Conservation (phyloP, 1,140 invertebrate genomes). For the Drosophila santomea region DNA sequence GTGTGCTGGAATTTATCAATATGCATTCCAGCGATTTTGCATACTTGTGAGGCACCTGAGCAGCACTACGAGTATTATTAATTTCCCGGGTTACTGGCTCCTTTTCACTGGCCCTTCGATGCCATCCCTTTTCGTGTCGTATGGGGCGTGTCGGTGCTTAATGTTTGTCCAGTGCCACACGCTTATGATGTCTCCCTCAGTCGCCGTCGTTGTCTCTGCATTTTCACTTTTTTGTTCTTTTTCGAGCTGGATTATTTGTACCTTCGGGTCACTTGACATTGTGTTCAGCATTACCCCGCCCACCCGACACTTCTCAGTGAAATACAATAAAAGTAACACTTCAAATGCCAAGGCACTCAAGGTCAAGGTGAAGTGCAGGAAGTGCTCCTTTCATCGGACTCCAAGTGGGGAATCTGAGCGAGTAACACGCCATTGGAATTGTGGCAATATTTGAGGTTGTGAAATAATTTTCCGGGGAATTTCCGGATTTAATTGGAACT, state of each 20-base stretch:
- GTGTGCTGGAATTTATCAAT: constrained; percentile 67
- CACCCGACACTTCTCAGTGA: constrained; percentile 26
- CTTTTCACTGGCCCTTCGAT: constrained; percentile 6
- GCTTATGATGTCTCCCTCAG: constrained; percentile 42
- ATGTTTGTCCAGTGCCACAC: constrained; percentile 47
- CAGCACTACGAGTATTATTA: constrained; percentile 21
- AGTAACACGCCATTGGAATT: constrained; percentile 2
- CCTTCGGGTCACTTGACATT: constrained; percentile 56
- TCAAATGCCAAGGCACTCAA: constrained; percentile 53
- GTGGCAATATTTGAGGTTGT: constrained; percentile 31
- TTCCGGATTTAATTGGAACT: constrained; percentile 39
- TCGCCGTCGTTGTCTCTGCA: constrained; percentile 27
- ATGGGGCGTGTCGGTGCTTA: constrained; percentile 28
- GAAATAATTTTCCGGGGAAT: constrained; percentile 33
- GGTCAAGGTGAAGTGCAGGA: constrained; percentile 62
- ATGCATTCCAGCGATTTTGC: constrained; percentile 68
- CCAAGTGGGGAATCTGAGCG: not conserved
- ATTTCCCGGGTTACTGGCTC: constrained; percentile 15
- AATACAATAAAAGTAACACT: constrained; percentile 61
- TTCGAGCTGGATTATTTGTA: constrained; percentile 13
- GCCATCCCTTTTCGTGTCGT: constrained; percentile 36
- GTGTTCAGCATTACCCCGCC: constrained; percentile 52
- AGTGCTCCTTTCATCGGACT: constrained; percentile 9
- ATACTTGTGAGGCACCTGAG: constrained; percentile 42
- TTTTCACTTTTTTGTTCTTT: constrained; percentile 8